A percentile compares a stretch with the other conserved stretches of the same genome.
Conservation (phyloP, 2,888 invertebrate genomes). For the Nycteola revayana region DNA sequence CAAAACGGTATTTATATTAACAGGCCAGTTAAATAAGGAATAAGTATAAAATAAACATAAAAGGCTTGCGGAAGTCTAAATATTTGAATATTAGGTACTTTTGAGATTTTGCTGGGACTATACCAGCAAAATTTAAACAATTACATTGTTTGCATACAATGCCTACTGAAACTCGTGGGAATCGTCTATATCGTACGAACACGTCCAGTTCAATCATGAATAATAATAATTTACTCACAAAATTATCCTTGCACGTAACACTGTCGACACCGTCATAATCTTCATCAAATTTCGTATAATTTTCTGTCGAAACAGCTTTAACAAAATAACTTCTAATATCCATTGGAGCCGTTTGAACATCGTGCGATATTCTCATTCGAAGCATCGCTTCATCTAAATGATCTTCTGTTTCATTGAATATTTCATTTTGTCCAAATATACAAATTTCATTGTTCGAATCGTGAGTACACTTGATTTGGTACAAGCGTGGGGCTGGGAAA, state of each 20-base stretch:
- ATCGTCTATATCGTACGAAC: no score
- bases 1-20: not conserved
- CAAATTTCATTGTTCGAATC: slow-evolving; percentile 62
- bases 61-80: no score
- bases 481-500: slow-evolving; percentile 83
- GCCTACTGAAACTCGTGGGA: no score
- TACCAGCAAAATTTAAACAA: no score
- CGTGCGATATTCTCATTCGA: slow-evolving; percentile 57
- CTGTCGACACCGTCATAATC: slow-evolving; percentile 52
- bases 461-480: slow-evolving; percentile 57
- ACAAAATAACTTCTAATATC: slow-evolving; percentile 58
- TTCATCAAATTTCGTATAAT: slow-evolving; percentile 43
- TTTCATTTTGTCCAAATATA: slow-evolving; percentile 56
- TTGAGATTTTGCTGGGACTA: no score
- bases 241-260: slow-evolving; percentile 58
- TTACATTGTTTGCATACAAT: no score
- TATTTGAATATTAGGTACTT: no score
- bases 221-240: slow-evolving; percentile 33
- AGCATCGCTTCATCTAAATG: slow-evolving; percentile 40
- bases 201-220: no score
- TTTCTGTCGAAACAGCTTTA: slow-evolving; percentile 50
- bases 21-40: not conserved
- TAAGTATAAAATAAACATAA: not conserved
- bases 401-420: slow-evolving; percentile 50
- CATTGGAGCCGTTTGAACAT: slow-evolving; percentile 43